Percentiles rank a stretch among this genome's conserved stretches.
These are phyloP conservation scores for Argyrosomus regius DNA, from an alignment of 2,797 vertebrate genomes.

Conservation along the genomic window DNA sequence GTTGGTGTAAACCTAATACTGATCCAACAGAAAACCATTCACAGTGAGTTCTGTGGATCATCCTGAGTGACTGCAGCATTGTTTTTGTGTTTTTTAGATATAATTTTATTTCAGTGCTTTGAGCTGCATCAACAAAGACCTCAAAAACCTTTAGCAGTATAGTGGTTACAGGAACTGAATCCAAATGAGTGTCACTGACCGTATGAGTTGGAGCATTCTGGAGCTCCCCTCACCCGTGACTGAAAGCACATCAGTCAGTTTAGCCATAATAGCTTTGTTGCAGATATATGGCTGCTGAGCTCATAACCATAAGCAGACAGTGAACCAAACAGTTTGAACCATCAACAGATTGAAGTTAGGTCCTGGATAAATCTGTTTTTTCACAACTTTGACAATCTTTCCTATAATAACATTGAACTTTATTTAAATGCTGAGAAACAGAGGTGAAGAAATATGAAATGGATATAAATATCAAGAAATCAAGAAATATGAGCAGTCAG, in stretches of 20 bases:
- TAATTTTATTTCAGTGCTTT: neutral
- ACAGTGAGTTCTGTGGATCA: neutral
- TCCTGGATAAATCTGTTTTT: neutral
- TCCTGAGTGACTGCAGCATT: neutral
- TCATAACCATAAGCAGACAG: neutral
- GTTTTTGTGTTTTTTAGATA: neutral
- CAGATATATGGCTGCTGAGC: neutral
- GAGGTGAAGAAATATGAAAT: neutral
- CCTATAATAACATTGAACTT: neutral
- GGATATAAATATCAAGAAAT: neutral
- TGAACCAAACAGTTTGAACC: neutral
- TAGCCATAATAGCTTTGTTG: neutral
- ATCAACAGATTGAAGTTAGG: neutral
- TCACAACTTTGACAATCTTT: neutral
- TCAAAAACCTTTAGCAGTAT: too few relatives aligned
- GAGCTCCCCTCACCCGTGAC: neutral
- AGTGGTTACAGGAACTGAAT: neutral
- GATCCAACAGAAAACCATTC: neutral
- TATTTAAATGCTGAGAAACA: neutral
- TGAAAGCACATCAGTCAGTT: neutral
- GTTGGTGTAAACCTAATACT: neutral
- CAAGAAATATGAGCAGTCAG: neutral
- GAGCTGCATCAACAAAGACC: neutral
- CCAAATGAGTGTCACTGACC: neutral
- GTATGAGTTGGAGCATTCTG: neutral